Conservation (phyloP, 1,140 invertebrate genomes). For the Amyelois transitella region DNA sequence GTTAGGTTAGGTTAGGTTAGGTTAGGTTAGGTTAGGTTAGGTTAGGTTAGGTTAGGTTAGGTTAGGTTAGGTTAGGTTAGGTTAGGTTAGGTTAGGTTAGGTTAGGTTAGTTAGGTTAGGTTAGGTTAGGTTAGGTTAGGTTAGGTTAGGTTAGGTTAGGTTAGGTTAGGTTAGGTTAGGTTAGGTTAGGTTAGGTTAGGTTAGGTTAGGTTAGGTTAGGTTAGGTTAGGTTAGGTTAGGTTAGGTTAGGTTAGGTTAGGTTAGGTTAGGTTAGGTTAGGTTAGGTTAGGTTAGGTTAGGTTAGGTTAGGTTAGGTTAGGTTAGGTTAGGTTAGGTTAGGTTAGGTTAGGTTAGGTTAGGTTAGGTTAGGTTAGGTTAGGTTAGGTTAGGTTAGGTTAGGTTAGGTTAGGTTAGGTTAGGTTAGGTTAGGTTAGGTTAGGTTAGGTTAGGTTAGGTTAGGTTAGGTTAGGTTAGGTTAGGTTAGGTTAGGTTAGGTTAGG, state of each 20-base stretch:
- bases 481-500: conserved; percentile 30
- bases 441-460: conserved; percentile 52
- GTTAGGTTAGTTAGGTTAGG: neutral
- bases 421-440: conserved; percentile 53
- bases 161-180: conserved; percentile 12
- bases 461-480: conserved; percentile 31
- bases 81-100: neutral
- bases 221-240: conserved; percentile 1
- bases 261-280: conserved; percentile 21
- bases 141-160: conserved; percentile 1
- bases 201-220: conserved; percentile 6
- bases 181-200: conserved; percentile 7
- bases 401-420: conserved; percentile 32
- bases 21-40: conserved; percentile 28
- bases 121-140: conserved; percentile 1
- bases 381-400: conserved; percentile 31
- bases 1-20: conserved; percentile 30
- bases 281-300: conserved; percentile 22
- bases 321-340: conserved; percentile 33
- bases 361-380: conserved; percentile 29
- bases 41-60: conserved; percentile 26
- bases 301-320: conserved; percentile 31
- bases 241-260: conserved; percentile 10
- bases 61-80: conserved; percentile 15
- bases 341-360: conserved; percentile 26